phyloP scores from a whole-genome alignment of 2,113 vertebrate genomes.

The Rutilus rutilus region DNA sequence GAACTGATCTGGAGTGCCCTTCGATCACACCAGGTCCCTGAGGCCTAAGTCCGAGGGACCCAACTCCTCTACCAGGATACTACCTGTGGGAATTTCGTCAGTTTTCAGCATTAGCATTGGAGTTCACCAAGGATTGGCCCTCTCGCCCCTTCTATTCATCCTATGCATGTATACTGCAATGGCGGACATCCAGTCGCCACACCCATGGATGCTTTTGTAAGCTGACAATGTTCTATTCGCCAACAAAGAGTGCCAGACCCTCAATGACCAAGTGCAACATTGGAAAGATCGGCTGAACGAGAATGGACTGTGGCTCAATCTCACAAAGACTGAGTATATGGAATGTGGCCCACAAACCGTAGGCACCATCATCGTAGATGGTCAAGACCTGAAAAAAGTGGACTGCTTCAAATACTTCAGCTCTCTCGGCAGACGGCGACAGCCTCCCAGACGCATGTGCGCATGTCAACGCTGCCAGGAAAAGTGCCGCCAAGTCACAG shows the following conservation, averaged over 20 bases:
- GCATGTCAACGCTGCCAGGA: not conserved
- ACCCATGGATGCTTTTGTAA: not conserved
- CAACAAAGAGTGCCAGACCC: not conserved
- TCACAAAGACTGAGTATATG: not conserved
- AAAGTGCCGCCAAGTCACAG: not conserved
- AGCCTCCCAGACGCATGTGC: not conserved
- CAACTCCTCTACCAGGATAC: not conserved
- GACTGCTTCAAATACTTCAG: not conserved
- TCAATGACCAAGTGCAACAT: not conserved
- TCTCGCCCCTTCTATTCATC: not conserved
- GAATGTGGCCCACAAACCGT: not conserved
- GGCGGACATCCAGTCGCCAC: not conserved
- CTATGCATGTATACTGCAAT: not conserved
- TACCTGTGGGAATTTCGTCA: not conserved
- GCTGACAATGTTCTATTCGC: not conserved
- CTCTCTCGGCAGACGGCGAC: too few relatives aligned
- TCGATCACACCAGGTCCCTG: not conserved
- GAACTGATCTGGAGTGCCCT: not conserved
- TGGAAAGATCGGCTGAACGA: not conserved
- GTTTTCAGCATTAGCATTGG: not conserved
- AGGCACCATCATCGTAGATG: not conserved
- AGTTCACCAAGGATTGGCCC: not conserved
- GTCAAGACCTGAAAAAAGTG: not conserved
- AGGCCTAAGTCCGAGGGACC: not conserved
- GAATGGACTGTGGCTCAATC: not conserved